Percentiles rank a stretch among this genome's conserved stretches.
These are phyloP conservation scores for Yponomeuta sedellus DNA, from an alignment of 2,888 invertebrate genomes.

Conservation along the genomic window DNA sequence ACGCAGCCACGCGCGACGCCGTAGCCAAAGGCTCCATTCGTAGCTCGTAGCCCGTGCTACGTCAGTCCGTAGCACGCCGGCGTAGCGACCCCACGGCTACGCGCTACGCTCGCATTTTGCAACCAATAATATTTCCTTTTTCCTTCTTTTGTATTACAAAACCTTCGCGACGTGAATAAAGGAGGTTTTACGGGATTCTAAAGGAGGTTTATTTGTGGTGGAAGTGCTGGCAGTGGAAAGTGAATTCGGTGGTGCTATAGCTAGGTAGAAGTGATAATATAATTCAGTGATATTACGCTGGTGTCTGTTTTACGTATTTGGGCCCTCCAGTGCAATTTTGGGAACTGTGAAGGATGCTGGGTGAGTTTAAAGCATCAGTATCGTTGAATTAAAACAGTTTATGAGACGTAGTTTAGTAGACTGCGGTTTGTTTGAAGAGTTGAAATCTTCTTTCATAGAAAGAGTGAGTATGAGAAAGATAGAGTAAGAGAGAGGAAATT, in stretches of 20 bases:
- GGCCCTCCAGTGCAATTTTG: not conserved
- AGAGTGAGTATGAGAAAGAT: not conserved
- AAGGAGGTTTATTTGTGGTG: not conserved
- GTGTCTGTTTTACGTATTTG: not conserved
- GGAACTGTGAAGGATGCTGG: not conserved
- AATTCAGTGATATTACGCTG: constrained; percentile 1
- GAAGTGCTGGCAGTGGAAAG: not conserved
- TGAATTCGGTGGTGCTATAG: not conserved
- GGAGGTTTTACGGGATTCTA: constrained; percentile 20
- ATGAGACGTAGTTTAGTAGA: not conserved
- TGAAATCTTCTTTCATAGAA: not conserved
- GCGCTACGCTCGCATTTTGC: constrained; percentile 24
- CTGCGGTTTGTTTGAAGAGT: no score
- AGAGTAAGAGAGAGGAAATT: no score
- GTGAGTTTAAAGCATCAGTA: not conserved
- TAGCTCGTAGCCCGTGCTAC: constrained; percentile 46
- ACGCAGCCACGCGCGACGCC: no score
- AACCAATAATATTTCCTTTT: no score
- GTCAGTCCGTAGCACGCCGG: constrained; percentile 50
- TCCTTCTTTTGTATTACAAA: constrained; percentile 29
- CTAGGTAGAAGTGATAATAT: not conserved
- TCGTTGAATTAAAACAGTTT: not conserved
- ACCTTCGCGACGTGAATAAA: constrained; percentile 42
- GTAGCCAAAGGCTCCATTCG: constrained; percentile 20
- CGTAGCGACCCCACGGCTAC: constrained; percentile 40